Base-by-base conservation (phyloP, 2,113 vertebrate species). In the Ancistrus triradiatus region DNA sequence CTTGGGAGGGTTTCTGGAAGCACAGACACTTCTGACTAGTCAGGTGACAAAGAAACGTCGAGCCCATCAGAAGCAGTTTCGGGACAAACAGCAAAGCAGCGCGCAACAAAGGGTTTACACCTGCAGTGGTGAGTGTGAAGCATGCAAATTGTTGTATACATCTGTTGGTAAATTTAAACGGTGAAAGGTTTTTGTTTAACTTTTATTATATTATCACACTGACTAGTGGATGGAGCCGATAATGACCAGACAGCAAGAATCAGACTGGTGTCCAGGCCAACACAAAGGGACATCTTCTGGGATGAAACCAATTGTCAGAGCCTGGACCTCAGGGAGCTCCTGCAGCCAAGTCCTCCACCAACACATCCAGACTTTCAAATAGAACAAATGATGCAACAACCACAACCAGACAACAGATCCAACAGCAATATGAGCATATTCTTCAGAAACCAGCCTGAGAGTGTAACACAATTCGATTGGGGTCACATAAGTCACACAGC, bases 271-370 rank as follows among this genome's bases (percentile, higher is more conserved):
- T 85, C 75, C 59, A 82, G 86, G 27, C 77, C 83, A 3, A 61
- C 17, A n/a, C 62, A 2, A 0, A 78, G 73, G 44, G 70, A 90
- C 58, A 38, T 85, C 11, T 81, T 86, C 70, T 91, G 89, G 85
- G 86, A 91, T 28, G 81, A 81, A 24, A 86, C 80, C 24, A 90
- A 84, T 73, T 85, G 78, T 0, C 78, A 85, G 24, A 79, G 75
- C 0, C n/a, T 83, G 46, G 87, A 90, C 2, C 77, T 69, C 2
- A 51, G 47, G 27, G 52, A 79, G 21, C 59, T 77, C 37, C 63
- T 60, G 24, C 64, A 77, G 28, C 42, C 63, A 42, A 72, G 51
- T 38, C 47, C 28, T 47, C 57, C 44, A 22, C 7, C 63, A 35
- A 44, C 50, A 19, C 47, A 63, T 14, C 22, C 67, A 47, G 15